These are phyloP conservation scores for Macrophya alboannulata DNA, from an alignment of 2,888 invertebrate species.

Conservation along the genomic window DNA sequence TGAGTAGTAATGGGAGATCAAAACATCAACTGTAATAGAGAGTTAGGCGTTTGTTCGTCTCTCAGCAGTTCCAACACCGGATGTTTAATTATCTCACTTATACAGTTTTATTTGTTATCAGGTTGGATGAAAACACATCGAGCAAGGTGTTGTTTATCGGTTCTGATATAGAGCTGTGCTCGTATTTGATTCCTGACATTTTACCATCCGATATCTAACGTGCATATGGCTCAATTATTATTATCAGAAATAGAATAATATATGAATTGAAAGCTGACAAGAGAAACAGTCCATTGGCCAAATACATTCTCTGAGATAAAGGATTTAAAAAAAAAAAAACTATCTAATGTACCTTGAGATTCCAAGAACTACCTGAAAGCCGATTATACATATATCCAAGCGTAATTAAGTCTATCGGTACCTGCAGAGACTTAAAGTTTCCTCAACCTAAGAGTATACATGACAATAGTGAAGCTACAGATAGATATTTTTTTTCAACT, in stretches of 20 bases:
- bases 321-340: background rate
- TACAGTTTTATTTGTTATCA: constrained; percentile 75
- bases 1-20: constrained; percentile 75
- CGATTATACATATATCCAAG: background rate
- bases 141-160: constrained; percentile 88
- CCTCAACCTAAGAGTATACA: constrained; percentile 23
- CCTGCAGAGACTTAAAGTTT: constrained; percentile 32
- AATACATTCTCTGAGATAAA: constrained; percentile 8
- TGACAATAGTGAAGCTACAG: background rate
- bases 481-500: background rate
- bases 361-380: background rate
- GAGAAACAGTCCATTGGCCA: constrained; percentile 3
- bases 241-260: background rate
- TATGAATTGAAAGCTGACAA: background rate
- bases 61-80: background rate
- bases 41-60: background rate
- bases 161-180: constrained; percentile 87
- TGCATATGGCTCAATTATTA: background rate
- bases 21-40: constrained; percentile 47
- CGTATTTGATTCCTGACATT: constrained; percentile 90
- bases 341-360: background rate
- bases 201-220: constrained; percentile 86
- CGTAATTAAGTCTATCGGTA: constrained; percentile 24
- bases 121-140: constrained; percentile 90
- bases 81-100: background rate